phyloP scores from a whole-genome alignment of 2,113 vertebrate species.

The Lynx canadensis region DNA sequence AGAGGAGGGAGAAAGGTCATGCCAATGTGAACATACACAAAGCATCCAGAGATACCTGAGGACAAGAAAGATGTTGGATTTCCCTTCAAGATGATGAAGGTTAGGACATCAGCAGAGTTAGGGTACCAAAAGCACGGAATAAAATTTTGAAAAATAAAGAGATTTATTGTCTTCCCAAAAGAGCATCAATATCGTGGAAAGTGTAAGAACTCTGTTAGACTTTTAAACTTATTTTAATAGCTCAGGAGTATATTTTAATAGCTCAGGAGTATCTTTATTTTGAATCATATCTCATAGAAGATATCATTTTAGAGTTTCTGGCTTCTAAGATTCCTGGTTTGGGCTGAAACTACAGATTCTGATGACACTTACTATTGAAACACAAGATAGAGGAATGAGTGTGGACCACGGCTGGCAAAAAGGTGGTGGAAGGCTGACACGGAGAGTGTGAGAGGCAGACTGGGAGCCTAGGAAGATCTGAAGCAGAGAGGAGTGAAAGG shows the following conservation, averaged over 20 bases:
- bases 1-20: neutral
- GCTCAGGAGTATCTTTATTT: neutral
- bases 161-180: neutral
- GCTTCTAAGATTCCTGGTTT: neutral
- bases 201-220: neutral
- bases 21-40: fast-evolving
- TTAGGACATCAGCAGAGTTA: neutral
- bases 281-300: neutral
- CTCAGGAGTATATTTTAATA: neutral
- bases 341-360: conserved; percentile 17
- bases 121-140: neutral
- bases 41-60: neutral
- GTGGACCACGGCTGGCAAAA: neutral
- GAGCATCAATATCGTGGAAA: neutral
- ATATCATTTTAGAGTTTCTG: neutral
- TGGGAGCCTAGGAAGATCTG: neutral
- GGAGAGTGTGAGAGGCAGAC: fast-evolving
- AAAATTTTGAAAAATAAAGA: neutral
- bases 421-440: fast-evolving
- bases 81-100: neutral
- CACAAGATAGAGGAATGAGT: neutral
- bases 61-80: neutral
- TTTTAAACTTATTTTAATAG: neutral
- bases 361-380: neutral
- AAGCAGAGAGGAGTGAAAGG: neutral